Conservation (phyloP, 2,888 invertebrate genomes). For the Lapara coniferarum region DNA sequence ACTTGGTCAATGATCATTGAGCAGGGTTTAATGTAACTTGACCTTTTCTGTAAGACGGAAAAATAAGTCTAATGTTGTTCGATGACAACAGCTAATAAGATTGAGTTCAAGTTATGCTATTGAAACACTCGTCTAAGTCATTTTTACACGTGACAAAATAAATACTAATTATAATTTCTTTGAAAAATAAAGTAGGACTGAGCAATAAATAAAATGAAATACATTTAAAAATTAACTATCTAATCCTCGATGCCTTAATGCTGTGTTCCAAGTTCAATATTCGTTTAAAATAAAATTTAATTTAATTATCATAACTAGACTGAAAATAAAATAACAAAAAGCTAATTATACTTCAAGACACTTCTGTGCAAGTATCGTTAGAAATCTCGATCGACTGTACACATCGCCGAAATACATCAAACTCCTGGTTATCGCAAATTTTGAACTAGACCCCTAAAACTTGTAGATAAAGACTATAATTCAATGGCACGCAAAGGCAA, state of each 20-base stretch:
- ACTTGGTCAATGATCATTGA: constrained; percentile 4
- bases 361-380: constrained; percentile 47
- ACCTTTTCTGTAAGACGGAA: background rate
- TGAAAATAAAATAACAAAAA: constrained; percentile 56
- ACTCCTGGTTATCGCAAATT: constrained; percentile 38
- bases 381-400: constrained; percentile 65
- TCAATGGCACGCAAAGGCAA: constrained; percentile 29
- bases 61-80: background rate
- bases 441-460: constrained; percentile 39
- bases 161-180: too few relatives aligned
- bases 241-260: background rate
- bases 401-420: constrained; percentile 55
- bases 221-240: background rate
- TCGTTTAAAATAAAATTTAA: constrained; percentile 11
- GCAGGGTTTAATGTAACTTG: background rate
- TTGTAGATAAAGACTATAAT: constrained; percentile 46
- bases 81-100: background rate
- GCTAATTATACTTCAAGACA: constrained; percentile 59
- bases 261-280: background rate
- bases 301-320: constrained; percentile 23
- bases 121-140: too few relatives aligned
- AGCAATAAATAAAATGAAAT: background rate
- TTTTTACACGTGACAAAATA: too few relatives aligned
- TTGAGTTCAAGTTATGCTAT: too few relatives aligned
- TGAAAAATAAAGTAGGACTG: too few relatives aligned